phyloP scores from a whole-genome alignment of 2,888 invertebrate genomes.

The Macrophya alboannulata region DNA sequence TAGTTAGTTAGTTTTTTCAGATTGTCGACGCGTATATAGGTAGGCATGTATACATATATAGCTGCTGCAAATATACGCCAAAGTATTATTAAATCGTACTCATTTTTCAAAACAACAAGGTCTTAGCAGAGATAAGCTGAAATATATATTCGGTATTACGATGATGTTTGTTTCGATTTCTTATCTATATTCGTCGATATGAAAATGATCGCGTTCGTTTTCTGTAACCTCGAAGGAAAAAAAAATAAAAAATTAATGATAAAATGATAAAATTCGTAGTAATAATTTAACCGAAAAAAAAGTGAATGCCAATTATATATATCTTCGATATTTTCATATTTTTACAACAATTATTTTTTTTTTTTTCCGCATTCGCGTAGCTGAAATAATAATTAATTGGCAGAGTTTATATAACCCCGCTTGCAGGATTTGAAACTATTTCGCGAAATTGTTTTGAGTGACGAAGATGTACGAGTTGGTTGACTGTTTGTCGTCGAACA shows the following conservation, averaged over 20 bases:
- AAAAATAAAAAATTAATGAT: too few species aligned
- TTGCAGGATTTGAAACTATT: not conserved
- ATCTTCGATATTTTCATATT: not conserved
- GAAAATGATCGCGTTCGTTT: not conserved
- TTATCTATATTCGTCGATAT: not conserved
- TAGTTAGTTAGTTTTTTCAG: not conserved
- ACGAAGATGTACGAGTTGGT: conserved; percentile 23
- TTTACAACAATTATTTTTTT: not conserved
- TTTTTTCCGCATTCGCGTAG: too few species aligned
- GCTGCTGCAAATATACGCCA: not conserved
- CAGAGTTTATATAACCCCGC: not conserved
- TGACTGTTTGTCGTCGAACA: conserved; percentile 16
- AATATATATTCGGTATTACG: not conserved
- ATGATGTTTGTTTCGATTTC: not conserved
- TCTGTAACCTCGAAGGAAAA: not conserved
- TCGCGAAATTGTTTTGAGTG: not conserved
- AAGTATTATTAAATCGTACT: not conserved
- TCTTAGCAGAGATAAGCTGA: not conserved
- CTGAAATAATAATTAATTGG: not conserved
- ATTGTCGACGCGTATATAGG: too few species aligned
- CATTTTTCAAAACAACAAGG: not conserved
- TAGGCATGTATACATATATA: too few species aligned
- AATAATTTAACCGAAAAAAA: too few species aligned
- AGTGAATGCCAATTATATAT: too few species aligned
- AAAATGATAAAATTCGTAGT: too few species aligned